Evolutionary conservation across 2,113 vertebrate species (phyloP).

Genomic region (Glaucidium brasilianum): DNA sequence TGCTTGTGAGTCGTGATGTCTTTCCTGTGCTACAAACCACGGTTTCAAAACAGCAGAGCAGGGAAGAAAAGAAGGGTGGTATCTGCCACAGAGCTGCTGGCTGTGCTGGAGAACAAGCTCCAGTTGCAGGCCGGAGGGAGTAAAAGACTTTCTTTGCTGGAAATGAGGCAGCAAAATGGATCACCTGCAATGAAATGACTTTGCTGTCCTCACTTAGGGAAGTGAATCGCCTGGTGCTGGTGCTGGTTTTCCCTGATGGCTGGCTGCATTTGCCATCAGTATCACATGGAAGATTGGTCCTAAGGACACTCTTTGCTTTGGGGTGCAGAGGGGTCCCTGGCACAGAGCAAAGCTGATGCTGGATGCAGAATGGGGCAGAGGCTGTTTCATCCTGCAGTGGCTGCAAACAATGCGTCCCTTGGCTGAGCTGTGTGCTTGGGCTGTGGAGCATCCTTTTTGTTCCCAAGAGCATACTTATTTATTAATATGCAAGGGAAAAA

Average conservation of each 20-base stretch:
- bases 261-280: not conserved
- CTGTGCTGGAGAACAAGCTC: not conserved
- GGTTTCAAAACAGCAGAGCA: not conserved
- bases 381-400: not conserved
- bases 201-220: not conserved
- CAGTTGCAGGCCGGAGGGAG: not conserved
- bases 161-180: not conserved
- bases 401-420: fast-evolving
- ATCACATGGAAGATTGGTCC: not conserved
- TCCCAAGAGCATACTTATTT: not conserved
- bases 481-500: not conserved
- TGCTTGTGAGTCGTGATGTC: not conserved
- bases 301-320: not conserved
- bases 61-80: not conserved
- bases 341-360: not conserved
- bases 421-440: not conserved
- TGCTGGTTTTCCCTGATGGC: not conserved
- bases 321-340: not conserved
- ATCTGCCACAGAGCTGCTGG: not conserved
- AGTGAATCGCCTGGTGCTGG: not conserved
- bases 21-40: not conserved
- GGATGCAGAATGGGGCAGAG: not conserved
- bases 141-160: not conserved
- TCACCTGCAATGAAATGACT: not conserved
- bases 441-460: not conserved